A percentile compares a stretch with the other conserved stretches of the same genome.
phyloP scores from a whole-genome alignment of 2,888 invertebrate species.

The Tetanocera ferruginea region DNA sequence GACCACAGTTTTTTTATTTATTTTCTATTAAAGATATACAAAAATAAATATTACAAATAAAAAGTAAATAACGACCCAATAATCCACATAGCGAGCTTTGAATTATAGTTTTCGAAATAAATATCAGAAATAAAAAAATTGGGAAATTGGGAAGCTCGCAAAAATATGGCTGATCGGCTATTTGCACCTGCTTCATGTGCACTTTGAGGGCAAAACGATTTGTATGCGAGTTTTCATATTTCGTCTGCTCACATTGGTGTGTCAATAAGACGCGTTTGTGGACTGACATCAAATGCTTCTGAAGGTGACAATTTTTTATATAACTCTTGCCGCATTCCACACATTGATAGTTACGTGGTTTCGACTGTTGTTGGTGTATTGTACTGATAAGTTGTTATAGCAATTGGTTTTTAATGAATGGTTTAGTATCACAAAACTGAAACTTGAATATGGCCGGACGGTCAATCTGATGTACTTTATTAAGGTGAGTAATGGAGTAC shows the following conservation, averaged over 20 bases:
- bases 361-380: slow-evolving; percentile 44
- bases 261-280: slow-evolving; percentile 45
- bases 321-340: slow-evolving; percentile 44
- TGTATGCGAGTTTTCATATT: slow-evolving; percentile 36
- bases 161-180: slow-evolving; percentile 9
- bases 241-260: slow-evolving; percentile 33
- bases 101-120: too few species aligned
- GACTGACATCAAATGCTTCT: slow-evolving; percentile 43
- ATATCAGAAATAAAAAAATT: too few species aligned
- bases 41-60: background rate
- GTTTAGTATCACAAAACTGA: slow-evolving; percentile 41
- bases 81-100: too few species aligned
- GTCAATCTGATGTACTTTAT: slow-evolving; percentile 40
- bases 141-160: too few species aligned
- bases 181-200: slow-evolving; percentile 43
- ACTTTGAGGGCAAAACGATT: slow-evolving; percentile 36
- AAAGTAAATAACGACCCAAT: background rate
- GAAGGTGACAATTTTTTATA: slow-evolving; percentile 46
- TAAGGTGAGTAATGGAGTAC: slow-evolving; percentile 43
- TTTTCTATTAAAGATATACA: too few species aligned
- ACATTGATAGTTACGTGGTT: slow-evolving; percentile 42
- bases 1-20: too few species aligned
- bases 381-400: slow-evolving; percentile 45
- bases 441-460: slow-evolving; percentile 45
- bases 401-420: slow-evolving; percentile 48